Evolutionary conservation across 2,888 invertebrate species (phyloP).

Genomic region (Platycheirus albimanus): DNA sequence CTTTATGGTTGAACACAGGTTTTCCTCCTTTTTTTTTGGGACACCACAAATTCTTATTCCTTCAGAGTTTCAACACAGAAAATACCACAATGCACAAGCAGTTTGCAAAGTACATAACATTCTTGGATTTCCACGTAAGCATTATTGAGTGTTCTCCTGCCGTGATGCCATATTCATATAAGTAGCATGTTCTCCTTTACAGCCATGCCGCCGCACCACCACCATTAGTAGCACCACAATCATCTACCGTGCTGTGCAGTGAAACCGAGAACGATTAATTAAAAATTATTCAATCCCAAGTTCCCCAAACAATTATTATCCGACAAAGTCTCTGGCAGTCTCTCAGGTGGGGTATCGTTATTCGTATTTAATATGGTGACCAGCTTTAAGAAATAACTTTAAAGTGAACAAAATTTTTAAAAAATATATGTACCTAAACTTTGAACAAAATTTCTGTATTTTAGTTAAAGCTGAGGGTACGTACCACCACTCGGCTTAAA

Average conservation of each 20-base stretch:
- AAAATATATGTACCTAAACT: too few relatives aligned
- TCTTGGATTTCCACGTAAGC: conserved; percentile 20
- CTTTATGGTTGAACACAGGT: neutral
- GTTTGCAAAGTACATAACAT: neutral
- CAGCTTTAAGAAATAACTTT: too few relatives aligned
- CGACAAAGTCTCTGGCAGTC: conserved; percentile 11
- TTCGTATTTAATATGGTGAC: too few relatives aligned
- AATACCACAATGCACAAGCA: conserved; percentile 24
- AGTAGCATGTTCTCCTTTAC: neutral
- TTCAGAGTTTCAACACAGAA: conserved; percentile 2
- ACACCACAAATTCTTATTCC: conserved; percentile 23
- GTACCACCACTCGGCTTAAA: too few relatives aligned
- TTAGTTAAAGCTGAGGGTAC: too few relatives aligned
- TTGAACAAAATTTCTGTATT: too few relatives aligned
- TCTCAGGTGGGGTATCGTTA: conserved; percentile 14
- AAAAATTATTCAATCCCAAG: conserved; percentile 68
- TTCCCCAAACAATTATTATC: conserved; percentile 49
- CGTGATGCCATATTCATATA: neutral
- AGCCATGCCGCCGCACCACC: too few relatives aligned
- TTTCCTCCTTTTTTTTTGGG: neutral
- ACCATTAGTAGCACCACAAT: neutral
- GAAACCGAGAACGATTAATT: conserved; percentile 53
- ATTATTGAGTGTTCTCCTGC: neutral
- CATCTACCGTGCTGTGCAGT: neutral
- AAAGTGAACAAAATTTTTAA: too few relatives aligned